Base-by-base conservation (phyloP, 2,888 invertebrate genomes). In the Dolichomitus sp. region DNA sequence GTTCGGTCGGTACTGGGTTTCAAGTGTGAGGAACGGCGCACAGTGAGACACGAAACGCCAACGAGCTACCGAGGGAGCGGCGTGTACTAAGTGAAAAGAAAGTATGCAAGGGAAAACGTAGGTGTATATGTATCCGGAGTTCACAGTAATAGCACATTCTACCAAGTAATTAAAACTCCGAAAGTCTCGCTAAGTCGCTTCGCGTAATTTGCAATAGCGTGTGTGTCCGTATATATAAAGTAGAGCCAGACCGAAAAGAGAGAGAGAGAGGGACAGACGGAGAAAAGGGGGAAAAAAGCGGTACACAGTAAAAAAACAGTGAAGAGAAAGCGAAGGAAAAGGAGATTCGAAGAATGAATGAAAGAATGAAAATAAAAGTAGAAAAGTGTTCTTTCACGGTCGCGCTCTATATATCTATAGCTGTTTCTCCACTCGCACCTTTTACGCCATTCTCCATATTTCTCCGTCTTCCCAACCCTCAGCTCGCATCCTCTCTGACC, bases 151-250 rank as follows among this genome's bases (percentile, higher is more conserved):
- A 74, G 74, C 72, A 75, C 78, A 83, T 63, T 50, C 50, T 42
- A 66, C 37, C 37, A 63, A 90, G 90, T 91, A 91, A 91, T 91
- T 91, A 91, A 91, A 91, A 91, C 88, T 89, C 87, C 81, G 86
- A 88, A 88, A 88, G 87, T 90, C 88, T 85, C 70, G 37, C 37
- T 65, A 86, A 90, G 88, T 89, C 86, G 86, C 86, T 83, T 86
- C 82, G 84, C 86, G 86, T 90, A 89, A 90, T 91, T 91, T 89
- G 87, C 88, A 89, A 90, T 89, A 87, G 85, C 84, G 86, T 83
- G 76, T 84, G 80, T 80, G 61, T 84, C 52, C 66, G 61, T 37
- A 40, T 19, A 50, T 54, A 45, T 12, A 37, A 30, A 57, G 69
- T 69, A 63, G 19, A 63, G 59, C 19, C 17, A 77, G 59, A 72